A percentile compares a stretch with the other conserved stretches of the same genome.
Evolutionary conservation across 2,113 vertebrate species (phyloP).

Genomic region (Melanostigma gelatinosum): DNA sequence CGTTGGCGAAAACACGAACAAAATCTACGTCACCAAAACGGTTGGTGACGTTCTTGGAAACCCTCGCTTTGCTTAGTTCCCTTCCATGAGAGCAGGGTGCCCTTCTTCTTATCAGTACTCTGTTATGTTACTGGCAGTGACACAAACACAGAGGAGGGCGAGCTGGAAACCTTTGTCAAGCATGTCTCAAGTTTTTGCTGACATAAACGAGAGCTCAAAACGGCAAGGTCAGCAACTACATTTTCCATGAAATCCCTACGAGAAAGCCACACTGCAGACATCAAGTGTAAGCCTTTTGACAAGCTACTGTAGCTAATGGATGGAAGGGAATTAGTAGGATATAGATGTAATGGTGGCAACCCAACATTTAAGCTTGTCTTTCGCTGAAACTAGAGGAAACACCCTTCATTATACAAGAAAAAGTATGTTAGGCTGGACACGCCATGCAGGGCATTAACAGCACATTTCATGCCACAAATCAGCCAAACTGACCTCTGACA

Average conservation of each 20-base stretch:
- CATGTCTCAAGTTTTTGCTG: constrained; percentile 48
- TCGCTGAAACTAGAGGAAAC: background rate
- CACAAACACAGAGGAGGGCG: constrained; percentile 43
- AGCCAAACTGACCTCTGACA: constrained; percentile 79
- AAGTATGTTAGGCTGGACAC: background rate
- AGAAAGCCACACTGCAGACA: background rate
- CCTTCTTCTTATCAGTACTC: constrained; percentile 48
- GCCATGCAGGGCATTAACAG: background rate
- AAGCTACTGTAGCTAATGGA: background rate
- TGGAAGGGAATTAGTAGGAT: background rate
- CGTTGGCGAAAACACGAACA: background rate
- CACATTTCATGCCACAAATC: constrained; percentile 1
- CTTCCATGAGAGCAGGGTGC: constrained; percentile 26
- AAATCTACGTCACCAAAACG: constrained; percentile 32
- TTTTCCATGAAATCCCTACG: background rate
- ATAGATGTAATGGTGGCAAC: background rate
- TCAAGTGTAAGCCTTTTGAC: background rate
- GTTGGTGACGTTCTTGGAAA: constrained; percentile 51
- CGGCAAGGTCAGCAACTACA: constrained; percentile 20
- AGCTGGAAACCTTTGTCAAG: constrained; percentile 48
- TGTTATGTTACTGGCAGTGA: constrained; percentile 66
- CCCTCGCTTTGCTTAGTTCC: constrained; percentile 41
- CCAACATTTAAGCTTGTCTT: background rate
- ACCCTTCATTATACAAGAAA: background rate
- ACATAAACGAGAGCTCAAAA: constrained; percentile 25